Evolutionary conservation across 2,888 invertebrate genomes (phyloP), one percentile per base, ranked within the genome.

Genomic region (Siphonodentalium dalli): DNA sequence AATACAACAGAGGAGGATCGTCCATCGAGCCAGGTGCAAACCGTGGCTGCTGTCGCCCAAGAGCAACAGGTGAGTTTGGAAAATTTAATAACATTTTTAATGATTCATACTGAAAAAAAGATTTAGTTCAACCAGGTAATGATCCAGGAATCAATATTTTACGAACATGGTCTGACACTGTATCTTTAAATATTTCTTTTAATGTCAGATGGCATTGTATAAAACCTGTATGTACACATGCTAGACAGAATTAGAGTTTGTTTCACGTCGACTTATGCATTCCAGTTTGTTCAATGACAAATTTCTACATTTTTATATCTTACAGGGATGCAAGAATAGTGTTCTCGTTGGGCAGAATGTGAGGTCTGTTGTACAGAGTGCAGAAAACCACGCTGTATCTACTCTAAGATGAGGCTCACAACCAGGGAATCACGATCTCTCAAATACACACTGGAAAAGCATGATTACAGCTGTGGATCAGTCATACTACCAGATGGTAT

Each of bases 21-120:
- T 31, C 57, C 54, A 23, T 61, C 54, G 23, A 24, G 46, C 13
- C 26, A 31, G 7, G 37, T 24, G 8, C 21, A n/a, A 15, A 47
- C 45, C 21, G 48, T 31, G 33, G 49, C 40, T 15, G 47, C 45
- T 44, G 48, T 55, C 24, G 59, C 59, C 24, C 52, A 55, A 24
- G 55, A 54, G 33, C 46, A 48, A 24, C 59, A 59, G 55, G 59
- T 55, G n/a, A n/a, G n/a, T n/a, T n/a, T n/a, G n/a, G n/a, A n/a
- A n/a, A n/a, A n/a, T n/a, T n/a, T n/a, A n/a, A n/a, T n/a, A n/a
- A n/a, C n/a, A n/a, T n/a, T n/a, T n/a, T n/a, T n/a, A n/a, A n/a
- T n/a, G n/a, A n/a, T n/a, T n/a, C n/a, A n/a, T n/a, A n/a, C n/a
- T n/a, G n/a, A n/a, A n/a, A n/a, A n/a, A n/a, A n/a, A n/a, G n/a